phyloP scores from a whole-genome alignment of 2,113 vertebrate species.

The Phalacrocorax pelagicus region DNA sequence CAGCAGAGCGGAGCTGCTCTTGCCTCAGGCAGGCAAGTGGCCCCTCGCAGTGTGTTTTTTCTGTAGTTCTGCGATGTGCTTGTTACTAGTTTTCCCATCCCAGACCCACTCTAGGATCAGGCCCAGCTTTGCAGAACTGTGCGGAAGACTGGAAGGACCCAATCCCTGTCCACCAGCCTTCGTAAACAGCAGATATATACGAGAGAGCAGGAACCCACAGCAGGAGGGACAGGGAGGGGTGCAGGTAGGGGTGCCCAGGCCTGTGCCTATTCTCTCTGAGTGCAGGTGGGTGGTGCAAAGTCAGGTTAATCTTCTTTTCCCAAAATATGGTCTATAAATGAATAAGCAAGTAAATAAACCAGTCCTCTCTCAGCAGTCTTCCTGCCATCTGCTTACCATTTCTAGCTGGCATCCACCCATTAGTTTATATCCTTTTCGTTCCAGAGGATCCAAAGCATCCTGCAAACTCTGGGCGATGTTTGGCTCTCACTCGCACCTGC shows the following conservation, averaged over 20 bases:
- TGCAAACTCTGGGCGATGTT: neutral
- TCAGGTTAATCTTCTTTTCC: neutral
- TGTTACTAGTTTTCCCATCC: neutral
- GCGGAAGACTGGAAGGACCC: neutral
- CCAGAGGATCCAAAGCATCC: neutral
- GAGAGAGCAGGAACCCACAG: neutral
- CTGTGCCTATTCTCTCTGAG: neutral
- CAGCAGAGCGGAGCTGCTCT: neutral
- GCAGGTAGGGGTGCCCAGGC: accelerated
- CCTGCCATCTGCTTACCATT: constrained; percentile 58
- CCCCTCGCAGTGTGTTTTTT: neutral
- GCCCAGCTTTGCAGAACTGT: neutral
- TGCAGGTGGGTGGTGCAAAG: neutral
- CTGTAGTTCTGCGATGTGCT: neutral
- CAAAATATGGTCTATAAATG: neutral
- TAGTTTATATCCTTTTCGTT: neutral
- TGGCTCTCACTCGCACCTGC: neutral
- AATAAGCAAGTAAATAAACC: constrained; percentile 49
- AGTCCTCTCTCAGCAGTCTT: neutral
- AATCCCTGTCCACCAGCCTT: accelerated
- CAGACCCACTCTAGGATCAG: neutral
- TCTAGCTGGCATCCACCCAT: constrained; percentile 37
- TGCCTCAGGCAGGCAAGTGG: neutral
- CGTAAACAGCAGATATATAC: accelerated
- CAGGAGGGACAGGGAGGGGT: neutral